These are phyloP conservation scores for Lates japonicus DNA, from an alignment of 2,797 vertebrate species.

Conservation along the genomic window DNA sequence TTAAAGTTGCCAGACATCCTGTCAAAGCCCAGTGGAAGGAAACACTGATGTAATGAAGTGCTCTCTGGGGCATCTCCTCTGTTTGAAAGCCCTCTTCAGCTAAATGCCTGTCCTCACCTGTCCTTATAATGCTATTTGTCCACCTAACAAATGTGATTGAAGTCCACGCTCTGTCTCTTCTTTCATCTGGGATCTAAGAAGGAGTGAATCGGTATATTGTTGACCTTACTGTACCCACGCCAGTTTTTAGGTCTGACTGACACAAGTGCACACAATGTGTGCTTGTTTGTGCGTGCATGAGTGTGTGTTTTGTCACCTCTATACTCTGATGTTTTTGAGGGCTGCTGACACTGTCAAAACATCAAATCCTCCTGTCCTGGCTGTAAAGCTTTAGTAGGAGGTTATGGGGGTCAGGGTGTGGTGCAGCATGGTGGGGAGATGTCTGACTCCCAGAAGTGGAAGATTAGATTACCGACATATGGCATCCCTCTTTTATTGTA, in stretches of 20 bases:
- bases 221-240: background rate
- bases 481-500: slow-evolving; percentile 29
- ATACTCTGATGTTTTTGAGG: slow-evolving; percentile 23
- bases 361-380: slow-evolving; percentile 54
- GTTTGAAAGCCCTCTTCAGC: slow-evolving; percentile 47
- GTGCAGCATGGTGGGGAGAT: slow-evolving; percentile 2
- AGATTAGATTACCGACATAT: slow-evolving; percentile 37
- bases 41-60: slow-evolving; percentile 49
- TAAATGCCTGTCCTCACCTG: slow-evolving; percentile 36
- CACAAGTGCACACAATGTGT: background rate
- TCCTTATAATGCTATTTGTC: slow-evolving; percentile 30
- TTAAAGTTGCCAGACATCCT: slow-evolving; percentile 45
- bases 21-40: slow-evolving; percentile 32
- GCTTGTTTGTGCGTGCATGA: background rate
- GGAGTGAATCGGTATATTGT: slow-evolving; percentile 1
- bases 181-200: slow-evolving; percentile 24
- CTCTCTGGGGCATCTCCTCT: slow-evolving; percentile 39
- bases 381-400: slow-evolving; percentile 37
- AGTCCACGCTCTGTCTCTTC: slow-evolving; percentile 18
- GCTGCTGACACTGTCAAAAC: slow-evolving; percentile 37
- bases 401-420: slow-evolving; percentile 34
- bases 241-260: background rate
- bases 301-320: slow-evolving; percentile 18
- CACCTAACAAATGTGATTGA: slow-evolving; percentile 45
- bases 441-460: slow-evolving; percentile 26